Evolutionary conservation across 2,888 invertebrate species (phyloP).

Genomic region (Latheticus oryzae): DNA sequence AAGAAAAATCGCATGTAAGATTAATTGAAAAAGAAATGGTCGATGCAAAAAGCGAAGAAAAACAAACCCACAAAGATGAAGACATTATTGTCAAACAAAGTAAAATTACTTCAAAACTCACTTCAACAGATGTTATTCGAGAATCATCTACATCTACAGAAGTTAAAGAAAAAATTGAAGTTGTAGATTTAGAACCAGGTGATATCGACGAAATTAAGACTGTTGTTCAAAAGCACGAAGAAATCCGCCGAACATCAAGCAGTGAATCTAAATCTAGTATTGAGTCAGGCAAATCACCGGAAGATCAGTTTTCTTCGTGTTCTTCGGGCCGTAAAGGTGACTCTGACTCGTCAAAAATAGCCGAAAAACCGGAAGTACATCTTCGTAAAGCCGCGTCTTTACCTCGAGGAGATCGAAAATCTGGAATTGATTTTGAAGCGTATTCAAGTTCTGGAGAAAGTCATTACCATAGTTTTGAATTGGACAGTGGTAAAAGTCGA

Average conservation of each 20-base stretch:
- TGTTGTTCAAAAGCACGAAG: constrained; percentile 51
- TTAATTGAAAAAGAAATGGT: constrained; percentile 39
- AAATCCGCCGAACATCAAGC: constrained; percentile 63
- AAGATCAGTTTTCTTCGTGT: constrained; percentile 67
- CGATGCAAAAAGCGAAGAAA: constrained; percentile 42
- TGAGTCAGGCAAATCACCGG: constrained; percentile 67
- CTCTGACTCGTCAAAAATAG: constrained; percentile 54
- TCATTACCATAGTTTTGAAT: constrained; percentile 89
- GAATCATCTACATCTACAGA: constrained; percentile 54
- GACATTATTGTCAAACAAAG: constrained; percentile 13
- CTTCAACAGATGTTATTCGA: constrained; percentile 48
- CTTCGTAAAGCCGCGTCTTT: constrained; percentile 62
- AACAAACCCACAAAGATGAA: constrained; percentile 4
- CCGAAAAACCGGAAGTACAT: constrained; percentile 58
- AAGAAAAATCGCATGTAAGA: constrained; percentile 49
- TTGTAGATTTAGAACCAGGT: constrained; percentile 46
- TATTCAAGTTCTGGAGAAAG: constrained; percentile 91
- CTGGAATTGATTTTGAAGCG: constrained; percentile 82
- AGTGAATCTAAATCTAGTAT: constrained; percentile 66
- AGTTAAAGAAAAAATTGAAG: constrained; percentile 44
- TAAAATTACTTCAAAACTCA: constrained; percentile 40
- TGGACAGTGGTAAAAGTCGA: constrained; percentile 77
- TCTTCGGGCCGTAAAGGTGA: constrained; percentile 62
- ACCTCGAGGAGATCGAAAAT: constrained; percentile 73
- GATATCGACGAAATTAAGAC: constrained; percentile 43